phyloP scores from a whole-genome alignment of 2,113 vertebrate genomes.

The Actenoides lindsayi region DNA sequence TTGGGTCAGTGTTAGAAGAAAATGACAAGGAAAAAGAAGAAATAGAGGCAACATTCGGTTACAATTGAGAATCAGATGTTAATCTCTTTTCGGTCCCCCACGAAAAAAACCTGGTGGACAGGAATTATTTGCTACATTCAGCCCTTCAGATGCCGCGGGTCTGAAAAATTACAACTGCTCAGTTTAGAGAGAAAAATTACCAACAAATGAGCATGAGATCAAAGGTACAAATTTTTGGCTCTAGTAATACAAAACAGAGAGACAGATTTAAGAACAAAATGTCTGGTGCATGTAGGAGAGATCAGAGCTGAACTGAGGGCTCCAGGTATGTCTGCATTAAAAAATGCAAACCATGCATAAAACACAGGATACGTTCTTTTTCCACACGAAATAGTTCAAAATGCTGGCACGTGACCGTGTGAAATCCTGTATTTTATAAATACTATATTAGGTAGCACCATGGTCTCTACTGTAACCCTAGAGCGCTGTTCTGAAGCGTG shows the following conservation, averaged over 20 bases:
- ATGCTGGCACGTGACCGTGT: neutral
- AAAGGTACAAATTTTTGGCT: neutral
- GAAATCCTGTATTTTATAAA: neutral
- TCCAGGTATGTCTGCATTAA: neutral
- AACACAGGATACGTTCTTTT: neutral
- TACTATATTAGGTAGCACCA: neutral
- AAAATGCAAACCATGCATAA: neutral
- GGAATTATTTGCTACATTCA: neutral
- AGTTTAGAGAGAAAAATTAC: neutral
- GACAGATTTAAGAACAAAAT: neutral
- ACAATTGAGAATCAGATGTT: neutral
- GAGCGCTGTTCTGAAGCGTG: neutral
- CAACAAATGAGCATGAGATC: neutral
- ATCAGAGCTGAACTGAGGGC: neutral
- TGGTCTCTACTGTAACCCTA: neutral
- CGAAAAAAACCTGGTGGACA: accelerated
- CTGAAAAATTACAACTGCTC: neutral
- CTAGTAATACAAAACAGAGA: neutral
- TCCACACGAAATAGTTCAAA: neutral
- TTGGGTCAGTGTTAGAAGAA: neutral
- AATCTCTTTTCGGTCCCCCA: neutral
- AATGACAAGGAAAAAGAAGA: neutral
- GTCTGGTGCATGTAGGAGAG: neutral
- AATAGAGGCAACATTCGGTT: neutral
- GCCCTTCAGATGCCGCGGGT: neutral